phyloP scores from a whole-genome alignment of 2,888 invertebrate species.

The Chrysodeixis includens region DNA sequence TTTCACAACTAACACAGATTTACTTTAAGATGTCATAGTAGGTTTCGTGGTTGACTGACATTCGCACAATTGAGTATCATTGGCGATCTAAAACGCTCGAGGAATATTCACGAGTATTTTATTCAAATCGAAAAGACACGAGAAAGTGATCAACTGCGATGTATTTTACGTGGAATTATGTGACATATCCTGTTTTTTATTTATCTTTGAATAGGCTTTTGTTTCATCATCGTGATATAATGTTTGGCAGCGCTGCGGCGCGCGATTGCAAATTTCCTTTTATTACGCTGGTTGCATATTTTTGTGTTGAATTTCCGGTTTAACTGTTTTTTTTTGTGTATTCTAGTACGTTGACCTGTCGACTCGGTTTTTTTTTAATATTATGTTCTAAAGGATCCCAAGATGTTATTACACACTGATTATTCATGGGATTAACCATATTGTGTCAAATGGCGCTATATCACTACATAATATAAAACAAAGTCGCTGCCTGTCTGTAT shows the following conservation, averaged over 20 bases:
- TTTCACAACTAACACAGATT: too few species aligned
- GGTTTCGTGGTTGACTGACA: conserved; percentile 40
- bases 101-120: conserved; percentile 74
- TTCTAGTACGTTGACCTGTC: not conserved
- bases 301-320: conserved; percentile 25
- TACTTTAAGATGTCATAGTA: too few species aligned
- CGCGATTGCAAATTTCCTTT: conserved; percentile 48
- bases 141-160: conserved; percentile 71
- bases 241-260: conserved; percentile 30
- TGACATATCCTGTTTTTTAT: conserved; percentile 60
- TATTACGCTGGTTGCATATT: conserved; percentile 29
- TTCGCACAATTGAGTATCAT: conserved; percentile 61
- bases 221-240: conserved; percentile 56
- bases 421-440: too few species aligned
- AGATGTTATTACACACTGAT: too few species aligned
- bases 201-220: conserved; percentile 54
- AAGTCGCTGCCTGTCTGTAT: too few species aligned
- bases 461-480: too few species aligned
- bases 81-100: conserved; percentile 60
- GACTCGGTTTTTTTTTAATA: too few species aligned
- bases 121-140: conserved; percentile 74
- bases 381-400: too few species aligned
- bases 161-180: conserved; percentile 56
- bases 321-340: not conserved
- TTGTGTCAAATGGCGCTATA: too few species aligned